Conservation (phyloP, 2,797 vertebrate species). For the Cossypha niveicapilla region DNA sequence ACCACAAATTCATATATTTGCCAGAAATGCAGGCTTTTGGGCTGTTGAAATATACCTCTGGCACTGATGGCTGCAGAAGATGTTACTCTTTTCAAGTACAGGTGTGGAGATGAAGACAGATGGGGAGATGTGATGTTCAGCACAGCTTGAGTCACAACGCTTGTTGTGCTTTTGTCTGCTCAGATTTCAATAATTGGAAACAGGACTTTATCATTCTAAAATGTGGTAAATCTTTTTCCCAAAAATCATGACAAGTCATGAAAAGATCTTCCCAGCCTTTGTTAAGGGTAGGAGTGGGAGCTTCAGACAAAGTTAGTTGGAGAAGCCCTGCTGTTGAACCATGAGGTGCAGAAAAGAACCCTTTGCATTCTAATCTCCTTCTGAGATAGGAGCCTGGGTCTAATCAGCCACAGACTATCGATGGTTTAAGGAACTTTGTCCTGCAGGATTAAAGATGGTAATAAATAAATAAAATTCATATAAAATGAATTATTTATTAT, state of each 20-base stretch:
- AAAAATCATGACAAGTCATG: background rate
- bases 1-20: background rate
- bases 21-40: background rate
- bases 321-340: background rate
- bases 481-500: background rate
- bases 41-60: background rate
- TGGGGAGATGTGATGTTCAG: background rate
- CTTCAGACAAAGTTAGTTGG: background rate
- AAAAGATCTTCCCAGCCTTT: background rate
- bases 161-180: background rate
- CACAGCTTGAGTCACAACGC: background rate
- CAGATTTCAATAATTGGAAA: background rate
- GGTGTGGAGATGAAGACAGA: background rate
- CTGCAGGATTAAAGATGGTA: background rate
- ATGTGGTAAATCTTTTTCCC: fast-evolving
- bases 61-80: background rate
- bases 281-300: background rate
- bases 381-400: background rate
- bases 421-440: background rate
- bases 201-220: background rate
- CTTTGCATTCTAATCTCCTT: background rate
- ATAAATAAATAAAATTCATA: background rate
- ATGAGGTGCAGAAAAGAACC: background rate
- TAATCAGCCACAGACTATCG: too few species aligned
- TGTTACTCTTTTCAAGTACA: background rate